A percentile compares a stretch with the other conserved stretches of the same genome.
Evolutionary conservation across 2,113 vertebrate genomes (phyloP).

Genomic region (Alouatta palliata): DNA sequence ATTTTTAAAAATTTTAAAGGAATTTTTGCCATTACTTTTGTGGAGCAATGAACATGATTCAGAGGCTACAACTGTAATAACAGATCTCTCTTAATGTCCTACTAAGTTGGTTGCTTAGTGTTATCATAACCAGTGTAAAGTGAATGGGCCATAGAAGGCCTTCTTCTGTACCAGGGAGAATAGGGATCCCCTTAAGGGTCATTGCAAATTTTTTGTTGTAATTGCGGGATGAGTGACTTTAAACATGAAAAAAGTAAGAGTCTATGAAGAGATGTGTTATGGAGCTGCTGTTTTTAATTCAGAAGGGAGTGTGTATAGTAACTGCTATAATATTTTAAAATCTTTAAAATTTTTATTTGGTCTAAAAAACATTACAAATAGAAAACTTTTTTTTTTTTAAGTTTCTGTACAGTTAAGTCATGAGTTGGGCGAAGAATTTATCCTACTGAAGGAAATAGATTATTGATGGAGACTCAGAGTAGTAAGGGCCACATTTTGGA

Average conservation of each 20-base stretch:
- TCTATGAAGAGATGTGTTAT: background rate
- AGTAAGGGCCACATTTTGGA: background rate
- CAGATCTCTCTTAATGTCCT: background rate
- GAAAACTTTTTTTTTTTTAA: background rate
- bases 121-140: background rate
- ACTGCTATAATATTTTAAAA: background rate
- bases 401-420: background rate
- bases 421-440: background rate
- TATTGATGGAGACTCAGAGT: background rate
- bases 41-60: background rate
- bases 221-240: constrained; percentile 10
- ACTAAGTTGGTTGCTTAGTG: background rate
- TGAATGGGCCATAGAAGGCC: background rate
- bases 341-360: background rate
- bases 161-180: background rate
- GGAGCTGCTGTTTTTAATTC: background rate
- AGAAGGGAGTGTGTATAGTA: background rate
- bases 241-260: background rate
- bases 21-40: background rate
- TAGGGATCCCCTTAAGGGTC: background rate
- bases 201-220: constrained; percentile 3
- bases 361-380: background rate
- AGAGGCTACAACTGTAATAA: background rate
- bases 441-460: background rate
- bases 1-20: background rate